These are phyloP conservation scores for Melanotaenia boesemani DNA, from an alignment of 2,797 vertebrate species.

Conservation along the genomic window DNA sequence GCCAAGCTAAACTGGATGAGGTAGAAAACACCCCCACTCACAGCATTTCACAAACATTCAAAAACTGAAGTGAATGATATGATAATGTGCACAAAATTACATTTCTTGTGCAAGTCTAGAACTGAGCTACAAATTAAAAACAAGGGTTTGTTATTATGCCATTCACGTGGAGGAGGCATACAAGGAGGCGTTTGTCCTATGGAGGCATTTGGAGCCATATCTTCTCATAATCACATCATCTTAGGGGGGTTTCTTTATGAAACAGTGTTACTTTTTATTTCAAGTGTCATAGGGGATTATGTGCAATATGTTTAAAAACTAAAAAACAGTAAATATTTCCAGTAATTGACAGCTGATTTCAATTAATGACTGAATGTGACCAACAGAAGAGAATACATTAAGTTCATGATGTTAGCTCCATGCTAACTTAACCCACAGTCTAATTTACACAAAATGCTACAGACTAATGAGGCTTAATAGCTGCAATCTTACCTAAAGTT, in stretches of 20 bases:
- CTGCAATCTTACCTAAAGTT: neutral
- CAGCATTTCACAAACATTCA: slow-evolving; percentile 10
- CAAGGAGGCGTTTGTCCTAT: slow-evolving; percentile 27
- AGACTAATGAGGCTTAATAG: neutral
- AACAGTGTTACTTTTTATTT: neutral
- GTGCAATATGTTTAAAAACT: neutral
- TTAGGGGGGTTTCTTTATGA: neutral
- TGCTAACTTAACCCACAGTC: slow-evolving; percentile 14
- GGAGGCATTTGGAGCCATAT: slow-evolving; percentile 7
- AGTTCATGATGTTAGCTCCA: neutral
- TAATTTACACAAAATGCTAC: slow-evolving; percentile 18
- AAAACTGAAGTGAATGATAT: neutral
- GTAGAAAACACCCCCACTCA: slow-evolving; percentile 34
- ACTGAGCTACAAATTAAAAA: neutral
- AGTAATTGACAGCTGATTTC: neutral
- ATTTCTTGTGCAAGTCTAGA: neutral
- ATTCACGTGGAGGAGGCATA: slow-evolving; percentile 5
- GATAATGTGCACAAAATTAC: neutral
- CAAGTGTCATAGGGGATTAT: neutral
- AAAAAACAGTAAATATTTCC: neutral
- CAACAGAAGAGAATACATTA: no score
- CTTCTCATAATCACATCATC: neutral
- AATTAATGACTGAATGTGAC: neutral
- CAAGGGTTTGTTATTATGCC: neutral
- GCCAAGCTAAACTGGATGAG: slow-evolving; percentile 12